Evolutionary conservation across 2,888 invertebrate species (phyloP).

Genomic region (Trichogramma dendrolimi): DNA sequence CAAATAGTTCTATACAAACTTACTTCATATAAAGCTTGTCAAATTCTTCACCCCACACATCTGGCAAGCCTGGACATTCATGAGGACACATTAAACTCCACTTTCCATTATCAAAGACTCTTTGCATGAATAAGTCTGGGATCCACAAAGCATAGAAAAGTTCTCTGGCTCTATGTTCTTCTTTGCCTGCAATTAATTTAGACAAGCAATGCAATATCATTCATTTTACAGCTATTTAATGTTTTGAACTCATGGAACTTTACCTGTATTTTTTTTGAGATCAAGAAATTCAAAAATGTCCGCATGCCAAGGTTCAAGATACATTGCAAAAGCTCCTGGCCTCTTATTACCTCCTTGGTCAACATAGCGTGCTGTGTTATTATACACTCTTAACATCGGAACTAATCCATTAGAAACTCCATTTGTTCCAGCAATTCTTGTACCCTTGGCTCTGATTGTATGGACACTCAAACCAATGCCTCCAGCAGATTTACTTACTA

Average conservation of each 20-base stretch:
- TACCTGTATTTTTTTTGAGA: slow-evolving; percentile 84
- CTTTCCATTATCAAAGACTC: slow-evolving; percentile 75
- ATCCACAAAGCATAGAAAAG: slow-evolving; percentile 97
- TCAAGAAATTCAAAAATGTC: slow-evolving; percentile 95
- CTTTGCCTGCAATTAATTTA: slow-evolving; percentile 61
- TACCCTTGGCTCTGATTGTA: slow-evolving; percentile 87
- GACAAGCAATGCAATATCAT: slow-evolving; percentile 1
- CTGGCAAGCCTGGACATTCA: slow-evolving; percentile 82
- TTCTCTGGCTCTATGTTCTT: slow-evolving; percentile 90
- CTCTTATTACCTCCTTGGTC: slow-evolving; percentile 98
- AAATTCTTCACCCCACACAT: slow-evolving; percentile 94
- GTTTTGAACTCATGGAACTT: not conserved
- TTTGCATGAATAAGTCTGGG: slow-evolving; percentile 95
- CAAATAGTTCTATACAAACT: slow-evolving; percentile 23
- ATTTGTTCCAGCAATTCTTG: slow-evolving; percentile 89
- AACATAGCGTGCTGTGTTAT: slow-evolving; percentile 93
- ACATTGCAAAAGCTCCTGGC: slow-evolving; percentile 96
- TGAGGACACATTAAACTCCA: slow-evolving; percentile 99
- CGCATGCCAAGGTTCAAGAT: slow-evolving; percentile 98
- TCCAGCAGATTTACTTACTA: slow-evolving; percentile 95
- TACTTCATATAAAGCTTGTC: slow-evolving; percentile 77
- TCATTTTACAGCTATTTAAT: not conserved
- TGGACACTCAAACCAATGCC: slow-evolving; percentile 97
- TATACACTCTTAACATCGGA: slow-evolving; percentile 92
- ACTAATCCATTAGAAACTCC: slow-evolving; percentile 93